These are phyloP conservation scores for Drosophila chauvacae DNA, from an alignment of 1,140 invertebrate species.

Conservation along the genomic window DNA sequence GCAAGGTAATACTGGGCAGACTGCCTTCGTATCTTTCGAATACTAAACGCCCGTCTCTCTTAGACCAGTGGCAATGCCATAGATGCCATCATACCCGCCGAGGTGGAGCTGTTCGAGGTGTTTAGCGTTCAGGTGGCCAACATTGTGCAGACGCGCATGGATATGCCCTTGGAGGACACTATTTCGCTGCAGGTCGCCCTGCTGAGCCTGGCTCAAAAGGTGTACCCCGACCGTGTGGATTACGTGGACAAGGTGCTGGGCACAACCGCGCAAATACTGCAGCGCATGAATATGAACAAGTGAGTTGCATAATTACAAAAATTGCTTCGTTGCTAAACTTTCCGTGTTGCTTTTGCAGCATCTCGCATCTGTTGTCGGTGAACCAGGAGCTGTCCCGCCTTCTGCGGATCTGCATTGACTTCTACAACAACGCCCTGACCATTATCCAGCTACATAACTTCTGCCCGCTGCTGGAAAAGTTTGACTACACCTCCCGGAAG, in stretches of 20 bases:
- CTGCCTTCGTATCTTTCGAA: neutral
- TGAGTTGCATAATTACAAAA: slow-evolving; percentile 55
- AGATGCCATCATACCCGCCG: slow-evolving; percentile 90
- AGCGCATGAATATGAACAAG: slow-evolving; percentile 91
- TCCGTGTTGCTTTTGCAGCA: slow-evolving; percentile 49
- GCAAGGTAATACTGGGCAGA: slow-evolving; percentile 84
- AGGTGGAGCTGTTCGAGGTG: slow-evolving; percentile 98
- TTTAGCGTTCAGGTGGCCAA: slow-evolving; percentile 99
- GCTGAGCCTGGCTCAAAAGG: slow-evolving; percentile 97
- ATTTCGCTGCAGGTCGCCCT: slow-evolving; percentile 97
- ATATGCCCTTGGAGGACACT: slow-evolving; percentile 98
- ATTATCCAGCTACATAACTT: slow-evolving; percentile 94
- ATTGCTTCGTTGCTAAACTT: neutral
- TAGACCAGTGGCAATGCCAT: slow-evolving; percentile 87
- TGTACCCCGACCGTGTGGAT: slow-evolving; percentile 96
- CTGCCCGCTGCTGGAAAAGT: slow-evolving; percentile 92
- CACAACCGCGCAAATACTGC: slow-evolving; percentile 94
- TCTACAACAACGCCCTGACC: slow-evolving; percentile 96
- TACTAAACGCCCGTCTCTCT: slow-evolving; percentile 16
- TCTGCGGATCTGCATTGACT: slow-evolving; percentile 97
- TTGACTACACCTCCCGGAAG: slow-evolving; percentile 96
- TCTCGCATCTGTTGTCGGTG: slow-evolving; percentile 73
- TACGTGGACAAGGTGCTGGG: slow-evolving; percentile 98
- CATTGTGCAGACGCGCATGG: slow-evolving; percentile 96
- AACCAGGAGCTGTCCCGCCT: slow-evolving; percentile 93